Evolutionary conservation across 1,140 invertebrate genomes (phyloP).

Genomic region (Heliconius himera): DNA sequence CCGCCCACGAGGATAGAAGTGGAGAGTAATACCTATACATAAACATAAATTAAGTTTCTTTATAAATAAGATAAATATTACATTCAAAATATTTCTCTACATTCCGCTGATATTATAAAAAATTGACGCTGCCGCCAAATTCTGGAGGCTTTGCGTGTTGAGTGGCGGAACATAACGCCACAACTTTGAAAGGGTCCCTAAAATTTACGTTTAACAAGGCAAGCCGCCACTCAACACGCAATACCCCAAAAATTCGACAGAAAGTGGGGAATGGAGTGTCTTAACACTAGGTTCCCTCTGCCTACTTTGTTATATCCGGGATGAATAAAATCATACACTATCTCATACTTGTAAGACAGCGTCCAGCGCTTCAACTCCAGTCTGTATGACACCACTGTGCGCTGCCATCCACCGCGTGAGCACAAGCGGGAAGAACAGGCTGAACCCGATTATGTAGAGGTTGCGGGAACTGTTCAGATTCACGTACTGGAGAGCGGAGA

Average conservation of each 20-base stretch:
- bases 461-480: constrained; percentile 92
- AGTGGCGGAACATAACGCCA: too few species aligned
- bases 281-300: neutral
- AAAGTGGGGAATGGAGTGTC: neutral
- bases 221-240: too few species aligned
- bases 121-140: too few species aligned
- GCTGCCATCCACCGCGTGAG: constrained; percentile 89
- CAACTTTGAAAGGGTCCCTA: too few species aligned
- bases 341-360: neutral
- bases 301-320: neutral
- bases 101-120: too few species aligned
- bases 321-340: neutral
- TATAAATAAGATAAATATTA: too few species aligned
- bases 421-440: constrained; percentile 92
- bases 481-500: constrained; percentile 92
- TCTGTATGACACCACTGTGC: constrained; percentile 85
- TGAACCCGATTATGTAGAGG: constrained; percentile 94
- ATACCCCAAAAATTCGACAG: neutral
- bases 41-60: neutral
- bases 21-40: constrained; percentile 86
- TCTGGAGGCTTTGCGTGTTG: too few species aligned
- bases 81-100: too few species aligned
- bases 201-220: too few species aligned
- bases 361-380: constrained; percentile 82
- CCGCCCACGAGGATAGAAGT: constrained; percentile 94